These are phyloP conservation scores for Himalopsyche anomala DNA, from an alignment of 2,888 invertebrate genomes.

Conservation along the genomic window DNA sequence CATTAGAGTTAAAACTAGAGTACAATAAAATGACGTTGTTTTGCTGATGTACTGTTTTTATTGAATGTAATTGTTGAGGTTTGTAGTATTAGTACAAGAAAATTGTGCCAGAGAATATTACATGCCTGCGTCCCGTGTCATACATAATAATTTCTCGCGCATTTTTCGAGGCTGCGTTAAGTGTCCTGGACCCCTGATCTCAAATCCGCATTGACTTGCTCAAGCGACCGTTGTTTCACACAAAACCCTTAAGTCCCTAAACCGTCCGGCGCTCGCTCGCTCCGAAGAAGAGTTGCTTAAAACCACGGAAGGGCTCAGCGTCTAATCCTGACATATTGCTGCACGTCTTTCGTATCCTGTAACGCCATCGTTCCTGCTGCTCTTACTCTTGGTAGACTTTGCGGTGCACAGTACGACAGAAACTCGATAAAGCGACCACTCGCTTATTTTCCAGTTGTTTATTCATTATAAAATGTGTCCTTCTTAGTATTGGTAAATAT, in stretches of 20 bases:
- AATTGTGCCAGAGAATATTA: too few species aligned
- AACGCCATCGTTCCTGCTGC: constrained; percentile 41
- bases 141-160: background rate
- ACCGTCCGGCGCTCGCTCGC: constrained; percentile 33
- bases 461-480: too few species aligned
- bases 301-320: constrained; percentile 46
- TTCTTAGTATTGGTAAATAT: too few species aligned
- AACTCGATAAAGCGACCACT: background rate
- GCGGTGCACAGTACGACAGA: constrained; percentile 17
- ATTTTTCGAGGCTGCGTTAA: background rate
- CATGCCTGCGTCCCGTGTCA: too few species aligned
- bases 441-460: background rate
- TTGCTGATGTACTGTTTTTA: too few species aligned
- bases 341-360: constrained; percentile 41
- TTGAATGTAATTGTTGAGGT: too few species aligned
- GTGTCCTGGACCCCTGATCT: constrained; percentile 1
- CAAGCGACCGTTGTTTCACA: constrained; percentile 40
- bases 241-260: constrained; percentile 39
- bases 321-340: constrained; percentile 56
- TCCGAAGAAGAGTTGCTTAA: constrained; percentile 38
- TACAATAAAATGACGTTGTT: too few species aligned
- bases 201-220: constrained; percentile 38
- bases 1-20: too few species aligned
- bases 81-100: too few species aligned
- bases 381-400: constrained; percentile 7